Conservation (phyloP, 1,140 invertebrate species). For the Drosophila kohkoa region DNA sequence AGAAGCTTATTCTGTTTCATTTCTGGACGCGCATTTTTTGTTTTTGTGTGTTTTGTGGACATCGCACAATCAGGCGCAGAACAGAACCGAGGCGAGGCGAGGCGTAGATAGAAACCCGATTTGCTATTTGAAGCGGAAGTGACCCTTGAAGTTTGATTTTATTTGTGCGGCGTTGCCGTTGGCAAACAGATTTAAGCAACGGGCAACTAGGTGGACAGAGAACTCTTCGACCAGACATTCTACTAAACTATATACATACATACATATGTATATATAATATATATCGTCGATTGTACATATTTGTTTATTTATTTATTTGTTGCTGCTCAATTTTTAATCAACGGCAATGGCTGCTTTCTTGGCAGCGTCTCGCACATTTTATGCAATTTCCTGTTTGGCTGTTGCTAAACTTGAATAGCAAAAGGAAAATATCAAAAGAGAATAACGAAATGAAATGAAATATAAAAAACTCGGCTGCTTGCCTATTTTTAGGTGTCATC, state of each 20-base stretch:
- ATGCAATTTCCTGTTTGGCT: conserved; percentile 82
- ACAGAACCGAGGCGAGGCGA: conserved; percentile 16
- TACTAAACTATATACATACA: background rate
- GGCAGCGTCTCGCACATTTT: conserved; percentile 70
- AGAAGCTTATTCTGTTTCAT: conserved; percentile 49
- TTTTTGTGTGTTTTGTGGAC: conserved; percentile 2
- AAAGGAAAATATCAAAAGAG: conserved; percentile 35
- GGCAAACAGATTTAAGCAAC: conserved; percentile 58
- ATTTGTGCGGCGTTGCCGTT: conserved; percentile 65
- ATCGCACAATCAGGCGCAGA: background rate
- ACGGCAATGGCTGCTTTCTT: conserved; percentile 67
- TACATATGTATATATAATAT: too few relatives aligned
- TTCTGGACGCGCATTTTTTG: conserved; percentile 27
- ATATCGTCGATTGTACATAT: conserved; percentile 21
- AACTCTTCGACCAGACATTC: background rate
- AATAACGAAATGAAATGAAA: conserved; percentile 8
- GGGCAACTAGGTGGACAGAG: background rate
- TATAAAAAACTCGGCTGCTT: conserved; percentile 54
- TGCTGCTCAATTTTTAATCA: conserved; percentile 79
- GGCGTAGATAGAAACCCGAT: conserved; percentile 63
- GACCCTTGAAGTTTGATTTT: conserved; percentile 83
- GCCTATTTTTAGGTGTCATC: conserved; percentile 75
- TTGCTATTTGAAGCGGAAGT: conserved; percentile 78
- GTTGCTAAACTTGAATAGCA: conserved; percentile 51
- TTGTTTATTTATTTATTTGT: conserved; percentile 70